A percentile compares a stretch with the other conserved stretches of the same genome.
Conservation (phyloP, 1,140 invertebrate genomes). For the Cheumatopsyche charites region DNA sequence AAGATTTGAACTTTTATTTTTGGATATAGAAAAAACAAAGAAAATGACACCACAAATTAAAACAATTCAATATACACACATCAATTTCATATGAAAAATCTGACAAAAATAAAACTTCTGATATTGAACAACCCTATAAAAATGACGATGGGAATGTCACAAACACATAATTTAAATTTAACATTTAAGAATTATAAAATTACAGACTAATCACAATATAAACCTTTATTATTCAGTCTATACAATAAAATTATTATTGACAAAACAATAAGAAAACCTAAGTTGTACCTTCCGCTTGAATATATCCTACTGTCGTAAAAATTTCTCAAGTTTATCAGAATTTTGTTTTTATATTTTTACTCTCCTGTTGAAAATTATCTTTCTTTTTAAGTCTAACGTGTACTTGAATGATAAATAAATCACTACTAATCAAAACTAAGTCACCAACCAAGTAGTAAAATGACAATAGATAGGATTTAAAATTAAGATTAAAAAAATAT, state of each 20-base stretch:
- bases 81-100: not conserved
- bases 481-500: no score
- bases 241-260: not conserved
- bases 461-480: no score
- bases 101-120: not conserved
- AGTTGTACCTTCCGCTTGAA: not conserved
- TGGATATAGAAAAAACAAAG: constrained; percentile 10
- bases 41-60: not conserved
- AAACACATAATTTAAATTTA: not conserved
- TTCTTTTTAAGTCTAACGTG: no score
- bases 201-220: constrained; percentile 19
- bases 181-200: constrained; percentile 17
- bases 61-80: not conserved
- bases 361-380: no score
- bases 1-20: constrained; percentile 37
- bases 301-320: not conserved
- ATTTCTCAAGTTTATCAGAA: no score
- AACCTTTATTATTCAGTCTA: constrained; percentile 15
- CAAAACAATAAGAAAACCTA: not conserved
- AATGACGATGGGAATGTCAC: constrained; percentile 5
- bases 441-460: no score
- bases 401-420: no score
- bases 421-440: no score
- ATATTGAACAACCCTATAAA: not conserved
- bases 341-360: no score